Conservation (phyloP, 2,888 invertebrate genomes). For the Metopia argyrocephala region DNA sequence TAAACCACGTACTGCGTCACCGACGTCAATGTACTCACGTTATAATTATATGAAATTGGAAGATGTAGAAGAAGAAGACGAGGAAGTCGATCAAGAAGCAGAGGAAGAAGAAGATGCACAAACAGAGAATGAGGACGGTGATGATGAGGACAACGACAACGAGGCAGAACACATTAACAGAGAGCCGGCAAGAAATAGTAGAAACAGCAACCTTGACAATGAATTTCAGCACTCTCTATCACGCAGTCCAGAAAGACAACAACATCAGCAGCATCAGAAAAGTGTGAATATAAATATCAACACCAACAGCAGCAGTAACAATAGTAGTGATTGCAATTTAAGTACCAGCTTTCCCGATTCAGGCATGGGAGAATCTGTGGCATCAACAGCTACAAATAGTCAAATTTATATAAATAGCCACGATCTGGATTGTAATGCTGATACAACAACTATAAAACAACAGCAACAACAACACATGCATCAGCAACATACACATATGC, state of each 20-base stretch:
- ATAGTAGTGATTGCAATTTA: constrained; percentile 74
- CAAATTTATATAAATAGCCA: constrained; percentile 53
- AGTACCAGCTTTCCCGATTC: constrained; percentile 76
- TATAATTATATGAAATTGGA: constrained; percentile 72
- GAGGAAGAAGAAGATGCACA: constrained; percentile 65
- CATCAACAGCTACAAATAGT: constrained; percentile 60
- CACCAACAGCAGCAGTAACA: constrained; percentile 69
- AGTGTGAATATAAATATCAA: constrained; percentile 59
- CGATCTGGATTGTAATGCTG: constrained; percentile 48
- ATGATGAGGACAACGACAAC: background rate
- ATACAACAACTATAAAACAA: constrained; percentile 54
- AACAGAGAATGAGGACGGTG: background rate
- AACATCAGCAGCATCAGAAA: constrained; percentile 48
- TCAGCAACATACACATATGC: constrained; percentile 52
- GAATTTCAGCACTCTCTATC: constrained; percentile 58
- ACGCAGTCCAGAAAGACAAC: constrained; percentile 67
- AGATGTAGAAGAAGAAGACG: constrained; percentile 70
- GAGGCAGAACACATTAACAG: background rate
- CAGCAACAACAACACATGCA: constrained; percentile 60
- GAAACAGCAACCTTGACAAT: constrained; percentile 58
- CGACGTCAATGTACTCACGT: constrained; percentile 65
- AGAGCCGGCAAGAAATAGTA: constrained; percentile 23
- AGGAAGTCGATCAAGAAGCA: constrained; percentile 66
- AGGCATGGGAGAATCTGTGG: constrained; percentile 70
- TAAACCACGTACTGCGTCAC: constrained; percentile 65